Evolutionary conservation across 2,797 vertebrate species (phyloP).

Genomic region (Myiotriccus ornatus): DNA sequence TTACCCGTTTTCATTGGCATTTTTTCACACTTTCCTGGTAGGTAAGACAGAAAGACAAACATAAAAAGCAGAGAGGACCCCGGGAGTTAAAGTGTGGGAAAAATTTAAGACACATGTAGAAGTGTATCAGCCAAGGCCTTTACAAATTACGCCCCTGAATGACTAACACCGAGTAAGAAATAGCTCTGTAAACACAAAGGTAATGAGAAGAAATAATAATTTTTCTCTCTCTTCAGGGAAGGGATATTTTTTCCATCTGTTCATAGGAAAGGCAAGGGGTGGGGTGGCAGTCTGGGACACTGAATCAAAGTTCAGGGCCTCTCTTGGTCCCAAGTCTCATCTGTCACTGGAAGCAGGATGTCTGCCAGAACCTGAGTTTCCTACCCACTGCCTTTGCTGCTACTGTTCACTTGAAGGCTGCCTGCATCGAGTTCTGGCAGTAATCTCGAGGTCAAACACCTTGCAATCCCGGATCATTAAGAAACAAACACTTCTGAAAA

Average conservation of each 20-base stretch:
- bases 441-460: slow-evolving; percentile 41
- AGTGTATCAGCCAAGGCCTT: slow-evolving; percentile 20
- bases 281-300: not conserved
- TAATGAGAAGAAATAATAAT: slow-evolving; percentile 52
- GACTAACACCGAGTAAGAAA: slow-evolving; percentile 56
- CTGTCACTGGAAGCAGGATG: slow-evolving; percentile 14
- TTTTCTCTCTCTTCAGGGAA: slow-evolving; percentile 26
- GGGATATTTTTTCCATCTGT: slow-evolving; percentile 18
- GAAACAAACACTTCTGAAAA: slow-evolving; percentile 41
- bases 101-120: slow-evolving; percentile 67
- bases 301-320: slow-evolving; percentile 19
- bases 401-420: not conserved
- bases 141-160: slow-evolving; percentile 64
- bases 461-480: not conserved
- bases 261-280: not conserved
- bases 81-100: slow-evolving; percentile 56
- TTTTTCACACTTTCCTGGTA: not conserved
- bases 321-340: slow-evolving; percentile 46
- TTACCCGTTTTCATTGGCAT: not conserved
- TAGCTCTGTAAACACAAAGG: slow-evolving; percentile 40
- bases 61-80: slow-evolving; percentile 23
- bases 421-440: not conserved
- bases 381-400: slow-evolving; percentile 23
- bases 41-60: slow-evolving; percentile 22
- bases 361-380: slow-evolving; percentile 20